These are phyloP conservation scores for Xylocampa areola DNA, from an alignment of 2,888 invertebrate species.

Conservation along the genomic window DNA sequence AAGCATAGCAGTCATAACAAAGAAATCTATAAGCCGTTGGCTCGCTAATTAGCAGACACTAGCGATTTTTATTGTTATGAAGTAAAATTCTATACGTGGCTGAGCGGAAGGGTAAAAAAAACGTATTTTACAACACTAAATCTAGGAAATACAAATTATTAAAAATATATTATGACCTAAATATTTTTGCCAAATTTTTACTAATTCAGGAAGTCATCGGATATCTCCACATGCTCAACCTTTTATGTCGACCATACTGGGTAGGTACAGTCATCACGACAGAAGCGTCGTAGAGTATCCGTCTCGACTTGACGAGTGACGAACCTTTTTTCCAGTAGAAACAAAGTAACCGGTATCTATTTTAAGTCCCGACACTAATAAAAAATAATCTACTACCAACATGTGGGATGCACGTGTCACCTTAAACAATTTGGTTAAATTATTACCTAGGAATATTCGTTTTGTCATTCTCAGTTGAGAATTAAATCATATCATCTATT, in stretches of 20 bases:
- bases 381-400: slow-evolving; percentile 51
- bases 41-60: too few species aligned
- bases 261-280: slow-evolving; percentile 48
- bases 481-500: too few species aligned
- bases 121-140: too few species aligned
- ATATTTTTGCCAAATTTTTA: neutral
- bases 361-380: slow-evolving; percentile 49
- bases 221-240: slow-evolving; percentile 21
- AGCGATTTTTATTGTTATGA: too few species aligned
- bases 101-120: too few species aligned
- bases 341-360: slow-evolving; percentile 57
- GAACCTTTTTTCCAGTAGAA: slow-evolving; percentile 58
- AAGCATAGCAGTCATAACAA: too few species aligned
- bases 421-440: slow-evolving; percentile 27
- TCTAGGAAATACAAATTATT: too few species aligned
- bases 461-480: neutral
- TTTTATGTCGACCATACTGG: slow-evolving; percentile 42
- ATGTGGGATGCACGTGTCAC: slow-evolving; percentile 56
- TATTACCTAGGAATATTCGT: slow-evolving; percentile 19
- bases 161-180: neutral
- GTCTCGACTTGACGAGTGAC: slow-evolving; percentile 63
- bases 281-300: slow-evolving; percentile 50
- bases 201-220: slow-evolving; percentile 11
- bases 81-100: too few species aligned
- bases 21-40: too few species aligned